Percentiles rank a stretch among this genome's conserved stretches.
Conservation (phyloP, 2,113 vertebrate genomes). For the Hirundichthys speculiger region DNA sequence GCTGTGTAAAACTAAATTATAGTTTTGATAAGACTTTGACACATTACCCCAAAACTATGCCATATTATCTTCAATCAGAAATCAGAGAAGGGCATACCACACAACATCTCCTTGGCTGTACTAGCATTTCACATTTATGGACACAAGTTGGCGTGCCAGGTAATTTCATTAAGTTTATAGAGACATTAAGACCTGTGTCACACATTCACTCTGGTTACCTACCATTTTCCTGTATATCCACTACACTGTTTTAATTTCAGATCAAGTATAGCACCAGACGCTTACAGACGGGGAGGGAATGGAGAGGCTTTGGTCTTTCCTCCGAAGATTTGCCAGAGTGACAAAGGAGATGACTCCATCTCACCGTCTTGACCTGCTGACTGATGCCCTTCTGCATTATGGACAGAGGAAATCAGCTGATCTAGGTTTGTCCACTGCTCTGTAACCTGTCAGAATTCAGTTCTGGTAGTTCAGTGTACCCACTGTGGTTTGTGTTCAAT, state of each 20-base stretch:
- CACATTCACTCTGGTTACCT: too few species aligned
- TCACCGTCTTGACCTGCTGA: not conserved
- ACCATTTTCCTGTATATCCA: not conserved
- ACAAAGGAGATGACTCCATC: conserved; percentile 1
- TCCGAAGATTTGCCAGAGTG: not conserved
- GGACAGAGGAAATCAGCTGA: rapidly evolving
- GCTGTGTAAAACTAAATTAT: too few species aligned
- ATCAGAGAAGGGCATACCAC: not conserved
- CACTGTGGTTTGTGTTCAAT: too few species aligned
- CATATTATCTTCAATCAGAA: not conserved
- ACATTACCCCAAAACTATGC: not conserved
- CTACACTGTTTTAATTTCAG: not conserved
- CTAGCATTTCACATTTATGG: too few species aligned
- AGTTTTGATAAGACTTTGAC: not conserved
- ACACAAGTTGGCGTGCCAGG: too few species aligned
- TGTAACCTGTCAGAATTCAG: not conserved
- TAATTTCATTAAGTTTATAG: not conserved
- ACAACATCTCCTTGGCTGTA: not conserved
- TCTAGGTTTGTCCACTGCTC: not conserved
- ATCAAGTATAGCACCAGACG: not conserved
- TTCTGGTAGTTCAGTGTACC: too few species aligned
- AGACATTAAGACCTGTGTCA: too few species aligned
- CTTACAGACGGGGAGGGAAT: too few species aligned
- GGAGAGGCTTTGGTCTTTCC: not conserved
- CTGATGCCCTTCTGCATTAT: not conserved